Evolutionary conservation across 2,797 vertebrate species (phyloP).

Genomic region (Gymnothorax reevesii): DNA sequence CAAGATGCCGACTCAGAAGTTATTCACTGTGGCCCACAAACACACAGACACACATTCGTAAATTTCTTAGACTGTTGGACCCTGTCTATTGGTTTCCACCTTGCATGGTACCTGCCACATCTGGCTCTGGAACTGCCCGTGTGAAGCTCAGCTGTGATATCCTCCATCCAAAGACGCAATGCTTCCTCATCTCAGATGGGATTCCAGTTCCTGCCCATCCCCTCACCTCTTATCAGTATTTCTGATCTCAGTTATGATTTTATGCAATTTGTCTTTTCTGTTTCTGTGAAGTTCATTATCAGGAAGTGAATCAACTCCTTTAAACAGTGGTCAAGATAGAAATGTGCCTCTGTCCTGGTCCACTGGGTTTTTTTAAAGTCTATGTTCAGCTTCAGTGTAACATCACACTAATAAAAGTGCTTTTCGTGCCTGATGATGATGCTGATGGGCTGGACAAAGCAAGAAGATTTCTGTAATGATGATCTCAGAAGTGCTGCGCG

Average conservation of each 20-base stretch:
- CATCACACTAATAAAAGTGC: not conserved
- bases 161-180: not conserved
- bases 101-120: constrained; percentile 41
- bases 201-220: not conserved
- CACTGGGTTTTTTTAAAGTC: not conserved
- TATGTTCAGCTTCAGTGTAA: not conserved
- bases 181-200: not conserved
- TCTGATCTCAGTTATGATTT: not conserved
- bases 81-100: constrained; percentile 30
- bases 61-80: constrained; percentile 38
- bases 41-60: constrained; percentile 31
- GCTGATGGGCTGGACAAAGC: not conserved
- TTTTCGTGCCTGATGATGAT: not conserved
- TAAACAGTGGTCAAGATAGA: not conserved
- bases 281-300: not conserved
- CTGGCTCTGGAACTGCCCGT: constrained; percentile 6
- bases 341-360: not conserved
- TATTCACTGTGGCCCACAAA: constrained; percentile 31
- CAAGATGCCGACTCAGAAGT: constrained; percentile 42
- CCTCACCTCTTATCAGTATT: not conserved
- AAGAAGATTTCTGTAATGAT: not conserved
- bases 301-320: constrained; percentile 11
- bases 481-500: not conserved
- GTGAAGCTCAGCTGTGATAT: not conserved
- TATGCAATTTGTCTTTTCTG: not conserved